These are phyloP conservation scores for Pinctada fucata DNA, from an alignment of 2,888 invertebrate genomes.

Conservation along the genomic window DNA sequence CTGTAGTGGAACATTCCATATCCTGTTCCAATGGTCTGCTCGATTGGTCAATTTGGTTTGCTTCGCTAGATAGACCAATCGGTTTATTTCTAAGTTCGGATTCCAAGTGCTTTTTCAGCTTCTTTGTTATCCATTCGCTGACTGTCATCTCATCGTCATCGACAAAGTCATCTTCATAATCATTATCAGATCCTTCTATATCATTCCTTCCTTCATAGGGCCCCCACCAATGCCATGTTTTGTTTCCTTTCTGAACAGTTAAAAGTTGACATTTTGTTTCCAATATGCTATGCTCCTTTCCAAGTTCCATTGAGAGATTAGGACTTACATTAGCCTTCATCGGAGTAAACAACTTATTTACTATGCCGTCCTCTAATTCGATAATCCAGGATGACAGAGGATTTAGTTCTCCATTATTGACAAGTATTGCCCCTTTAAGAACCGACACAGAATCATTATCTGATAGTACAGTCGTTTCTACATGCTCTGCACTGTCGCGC, in stretches of 20 bases:
- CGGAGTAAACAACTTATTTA: slow-evolving; percentile 7
- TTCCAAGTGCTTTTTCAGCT: background rate
- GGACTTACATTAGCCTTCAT: background rate
- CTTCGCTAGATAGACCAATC: no score
- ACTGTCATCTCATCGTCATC: background rate
- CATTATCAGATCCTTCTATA: background rate
- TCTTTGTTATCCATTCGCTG: background rate
- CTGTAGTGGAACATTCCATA: no score
- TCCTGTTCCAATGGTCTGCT: no score
- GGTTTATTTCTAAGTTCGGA: background rate
- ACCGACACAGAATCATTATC: background rate
- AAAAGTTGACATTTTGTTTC: background rate
- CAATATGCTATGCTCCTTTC: background rate
- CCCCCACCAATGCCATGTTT: background rate
- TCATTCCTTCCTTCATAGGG: background rate
- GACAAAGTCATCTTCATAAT: background rate
- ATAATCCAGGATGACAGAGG: slow-evolving; percentile 4
- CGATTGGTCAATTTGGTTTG: no score
- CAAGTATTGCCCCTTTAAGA: slow-evolving; percentile 4
- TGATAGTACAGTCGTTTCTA: background rate
- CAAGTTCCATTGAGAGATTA: background rate
- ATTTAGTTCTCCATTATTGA: background rate
- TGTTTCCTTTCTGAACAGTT: background rate
- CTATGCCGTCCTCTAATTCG: slow-evolving; percentile 5
- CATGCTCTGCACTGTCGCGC: background rate